These are phyloP conservation scores for Megaleporinus macrocephalus DNA, from an alignment of 2,113 vertebrate genomes.

Conservation along the genomic window DNA sequence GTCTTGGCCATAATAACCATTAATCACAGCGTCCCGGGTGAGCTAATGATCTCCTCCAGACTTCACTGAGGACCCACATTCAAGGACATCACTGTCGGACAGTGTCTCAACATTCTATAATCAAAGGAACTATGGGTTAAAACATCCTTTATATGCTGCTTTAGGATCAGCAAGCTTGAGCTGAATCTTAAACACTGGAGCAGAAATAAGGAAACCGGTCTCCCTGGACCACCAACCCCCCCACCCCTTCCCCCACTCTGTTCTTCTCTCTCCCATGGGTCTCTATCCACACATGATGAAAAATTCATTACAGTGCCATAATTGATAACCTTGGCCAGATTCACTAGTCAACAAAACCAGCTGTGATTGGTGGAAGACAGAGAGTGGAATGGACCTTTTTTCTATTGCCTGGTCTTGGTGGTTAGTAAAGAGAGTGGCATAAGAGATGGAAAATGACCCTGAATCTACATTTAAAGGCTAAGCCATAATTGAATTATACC, in stretches of 20 bases:
- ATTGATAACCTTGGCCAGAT: background rate
- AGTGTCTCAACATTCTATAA: slow-evolving; percentile 1
- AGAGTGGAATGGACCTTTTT: background rate
- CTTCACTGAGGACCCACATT: slow-evolving; percentile 25
- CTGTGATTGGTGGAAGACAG: background rate
- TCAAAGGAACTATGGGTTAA: slow-evolving; percentile 1
- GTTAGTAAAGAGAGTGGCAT: background rate
- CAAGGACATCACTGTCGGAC: slow-evolving; percentile 41
- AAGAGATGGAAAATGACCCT: background rate
- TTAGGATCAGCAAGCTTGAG: background rate
- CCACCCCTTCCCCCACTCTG: background rate
- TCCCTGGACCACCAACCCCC: too few relatives aligned
- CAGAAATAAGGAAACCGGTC: background rate
- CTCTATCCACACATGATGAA: slow-evolving; percentile 3
- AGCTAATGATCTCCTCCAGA: slow-evolving; percentile 49
- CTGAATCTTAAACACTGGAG: background rate
- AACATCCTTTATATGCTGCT: slow-evolving; percentile 8
- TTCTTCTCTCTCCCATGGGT: background rate
- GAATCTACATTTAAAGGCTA: background rate
- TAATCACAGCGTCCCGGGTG: slow-evolving; percentile 51
- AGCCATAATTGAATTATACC: background rate
- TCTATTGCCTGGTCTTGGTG: background rate
- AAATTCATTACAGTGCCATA: slow-evolving; percentile 21
- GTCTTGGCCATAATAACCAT: slow-evolving; percentile 43
- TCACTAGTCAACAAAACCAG: slow-evolving; percentile 19